phyloP scores from a whole-genome alignment of 1,140 invertebrate species.

The Phthorimaea operculella region DNA sequence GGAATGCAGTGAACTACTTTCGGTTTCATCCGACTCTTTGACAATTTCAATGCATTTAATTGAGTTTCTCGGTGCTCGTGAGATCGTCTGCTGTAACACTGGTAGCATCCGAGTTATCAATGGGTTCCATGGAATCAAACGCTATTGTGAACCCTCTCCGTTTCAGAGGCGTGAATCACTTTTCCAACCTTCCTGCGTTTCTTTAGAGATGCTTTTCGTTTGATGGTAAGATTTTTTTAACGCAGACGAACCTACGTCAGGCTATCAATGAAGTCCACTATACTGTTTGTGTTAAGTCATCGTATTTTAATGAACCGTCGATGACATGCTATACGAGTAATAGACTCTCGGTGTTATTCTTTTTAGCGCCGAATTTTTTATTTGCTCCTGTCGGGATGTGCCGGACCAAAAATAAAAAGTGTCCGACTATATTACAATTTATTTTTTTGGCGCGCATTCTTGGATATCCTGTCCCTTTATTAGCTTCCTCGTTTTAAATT shows the following conservation, averaged over 20 bases:
- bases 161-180: conserved; percentile 30
- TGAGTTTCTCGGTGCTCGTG: conserved; percentile 50
- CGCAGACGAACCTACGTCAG: conserved; percentile 54
- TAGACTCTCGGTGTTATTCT: conserved; percentile 61
- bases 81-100: conserved; percentile 60
- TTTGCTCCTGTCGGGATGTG: conserved; percentile 39
- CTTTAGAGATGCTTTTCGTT: conserved; percentile 28
- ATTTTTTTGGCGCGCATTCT: conserved; percentile 39
- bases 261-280: conserved; percentile 66
- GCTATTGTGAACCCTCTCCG: conserved; percentile 59
- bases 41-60: conserved; percentile 20
- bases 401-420: conserved; percentile 38
- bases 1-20: conserved; percentile 9
- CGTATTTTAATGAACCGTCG: conserved; percentile 65
- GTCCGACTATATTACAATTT: conserved; percentile 21
- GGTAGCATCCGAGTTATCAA: conserved; percentile 65
- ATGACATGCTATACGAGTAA: conserved; percentile 65
- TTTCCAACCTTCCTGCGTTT: conserved; percentile 15
- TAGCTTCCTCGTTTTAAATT: conserved; percentile 24
- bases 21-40: conserved; percentile 13
- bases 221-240: conserved; percentile 40
- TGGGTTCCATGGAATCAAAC: conserved; percentile 64
- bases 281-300: conserved; percentile 65
- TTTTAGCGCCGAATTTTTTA: conserved; percentile 64
- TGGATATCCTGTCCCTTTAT: conserved; percentile 25